These are phyloP conservation scores for Dallia pectoralis DNA, from an alignment of 2,797 vertebrate genomes.

Conservation along the genomic window DNA sequence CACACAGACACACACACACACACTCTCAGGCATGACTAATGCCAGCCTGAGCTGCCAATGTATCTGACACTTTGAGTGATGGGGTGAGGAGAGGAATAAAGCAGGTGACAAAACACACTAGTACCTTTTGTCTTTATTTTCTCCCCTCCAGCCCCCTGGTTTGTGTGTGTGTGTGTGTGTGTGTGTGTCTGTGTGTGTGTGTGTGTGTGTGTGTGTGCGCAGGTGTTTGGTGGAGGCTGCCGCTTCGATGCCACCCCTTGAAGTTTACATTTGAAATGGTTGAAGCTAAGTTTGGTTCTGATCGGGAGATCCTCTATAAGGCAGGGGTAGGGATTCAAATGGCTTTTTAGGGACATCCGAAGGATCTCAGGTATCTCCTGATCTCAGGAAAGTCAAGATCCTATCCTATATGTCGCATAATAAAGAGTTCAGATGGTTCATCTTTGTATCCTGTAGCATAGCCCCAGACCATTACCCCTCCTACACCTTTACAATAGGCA, in stretches of 20 bases:
- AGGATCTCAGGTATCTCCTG: too few species aligned
- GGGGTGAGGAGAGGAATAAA: constrained; percentile 53
- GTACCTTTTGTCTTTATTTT: constrained; percentile 43
- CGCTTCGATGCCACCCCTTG: too few species aligned
- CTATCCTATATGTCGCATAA: background rate
- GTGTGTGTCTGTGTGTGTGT: background rate
- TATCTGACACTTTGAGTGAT: constrained; percentile 62
- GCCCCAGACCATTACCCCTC: too few species aligned
- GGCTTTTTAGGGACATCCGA: too few species aligned
- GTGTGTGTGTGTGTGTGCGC: too few species aligned
- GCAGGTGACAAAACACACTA: constrained; percentile 42
- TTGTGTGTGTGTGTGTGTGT: constrained; percentile 23
- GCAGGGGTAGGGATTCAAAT: too few species aligned
- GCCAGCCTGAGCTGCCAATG: constrained; percentile 49
- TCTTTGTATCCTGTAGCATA: too few species aligned
- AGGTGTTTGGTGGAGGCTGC: too few species aligned
- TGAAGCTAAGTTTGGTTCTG: too few species aligned
- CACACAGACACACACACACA: constrained; percentile 42
- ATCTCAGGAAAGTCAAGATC: background rate
- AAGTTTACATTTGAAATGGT: too few species aligned
- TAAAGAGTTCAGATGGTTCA: background rate
- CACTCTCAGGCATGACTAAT: constrained; percentile 63
- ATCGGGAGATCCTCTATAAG: too few species aligned
- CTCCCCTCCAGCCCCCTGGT: constrained; percentile 22
- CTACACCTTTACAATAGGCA: too few species aligned